Evolutionary conservation across 2,797 vertebrate species (phyloP).

Genomic region (Pseudochirops corinnae): DNA sequence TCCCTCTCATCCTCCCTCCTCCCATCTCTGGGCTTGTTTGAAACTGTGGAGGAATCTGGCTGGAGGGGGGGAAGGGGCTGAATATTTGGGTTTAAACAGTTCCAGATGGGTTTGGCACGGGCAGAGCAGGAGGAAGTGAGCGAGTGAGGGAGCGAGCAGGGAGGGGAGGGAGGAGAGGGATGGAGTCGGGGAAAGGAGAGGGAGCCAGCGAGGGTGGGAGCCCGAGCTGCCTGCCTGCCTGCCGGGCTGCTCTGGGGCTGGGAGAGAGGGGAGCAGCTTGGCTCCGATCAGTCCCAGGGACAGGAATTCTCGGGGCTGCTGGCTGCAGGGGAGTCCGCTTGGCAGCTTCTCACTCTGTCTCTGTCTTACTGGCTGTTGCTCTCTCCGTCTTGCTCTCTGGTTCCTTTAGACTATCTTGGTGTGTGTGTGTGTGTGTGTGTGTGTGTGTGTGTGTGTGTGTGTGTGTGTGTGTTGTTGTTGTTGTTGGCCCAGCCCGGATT

Average conservation of each 20-base stretch:
- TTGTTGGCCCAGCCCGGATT: slow-evolving; percentile 54
- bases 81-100: slow-evolving; percentile 89
- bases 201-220: slow-evolving; percentile 40
- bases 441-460: too few relatives aligned
- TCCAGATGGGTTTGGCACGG: slow-evolving; percentile 87
- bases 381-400: slow-evolving; percentile 57
- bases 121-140: slow-evolving; percentile 85
- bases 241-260: slow-evolving; percentile 20
- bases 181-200: slow-evolving; percentile 79
- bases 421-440: slow-evolving; percentile 44
- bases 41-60: slow-evolving; percentile 88
- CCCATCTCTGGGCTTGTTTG: slow-evolving; percentile 87
- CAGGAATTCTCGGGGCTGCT: slow-evolving; percentile 18
- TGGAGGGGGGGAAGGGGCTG: slow-evolving; percentile 78
- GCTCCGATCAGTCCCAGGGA: slow-evolving; percentile 49
- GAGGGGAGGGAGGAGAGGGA: slow-evolving; percentile 81
- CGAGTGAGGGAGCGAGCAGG: slow-evolving; percentile 76
- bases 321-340: slow-evolving; percentile 68
- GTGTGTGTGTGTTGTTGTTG: background rate
- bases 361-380: slow-evolving; percentile 66
- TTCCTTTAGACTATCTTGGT: background rate
- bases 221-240: slow-evolving; percentile 68
- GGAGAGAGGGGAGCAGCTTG: slow-evolving; percentile 27
- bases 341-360: slow-evolving; percentile 53
- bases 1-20: slow-evolving; percentile 69